Percentiles rank a stretch among this genome's conserved stretches.
phyloP scores from a whole-genome alignment of 1,140 invertebrate species.

The Periplaneta americana region DNA sequence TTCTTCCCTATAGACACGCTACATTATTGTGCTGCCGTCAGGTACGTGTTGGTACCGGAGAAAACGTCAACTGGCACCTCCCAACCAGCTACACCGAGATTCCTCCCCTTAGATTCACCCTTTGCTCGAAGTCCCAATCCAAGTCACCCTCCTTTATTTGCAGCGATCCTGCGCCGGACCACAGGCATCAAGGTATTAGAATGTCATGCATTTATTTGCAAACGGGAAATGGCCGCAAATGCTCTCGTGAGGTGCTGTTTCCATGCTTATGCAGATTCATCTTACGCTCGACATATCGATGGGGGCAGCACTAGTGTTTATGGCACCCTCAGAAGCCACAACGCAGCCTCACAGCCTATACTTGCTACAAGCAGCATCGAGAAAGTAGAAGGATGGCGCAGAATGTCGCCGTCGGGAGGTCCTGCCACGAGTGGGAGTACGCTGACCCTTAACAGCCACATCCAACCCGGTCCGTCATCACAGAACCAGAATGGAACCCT shows the following conservation, averaged over 20 bases:
- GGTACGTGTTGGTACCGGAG: constrained; percentile 56
- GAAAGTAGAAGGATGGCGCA: constrained; percentile 46
- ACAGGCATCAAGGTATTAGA: constrained; percentile 98
- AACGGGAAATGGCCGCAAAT: constrained; percentile 89
- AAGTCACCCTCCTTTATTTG: constrained; percentile 93
- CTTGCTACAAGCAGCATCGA: constrained; percentile 26
- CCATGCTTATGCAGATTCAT: constrained; percentile 91
- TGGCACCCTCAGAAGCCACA: constrained; percentile 39
- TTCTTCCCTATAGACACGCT: constrained; percentile 97
- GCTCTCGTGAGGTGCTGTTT: constrained; percentile 91
- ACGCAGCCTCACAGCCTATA: neutral
- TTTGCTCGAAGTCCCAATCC: constrained; percentile 83
- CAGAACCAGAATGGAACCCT: constrained; percentile 28
- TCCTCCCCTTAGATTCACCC: constrained; percentile 93
- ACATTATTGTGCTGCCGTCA: constrained; percentile 96
- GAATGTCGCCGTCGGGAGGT: constrained; percentile 33
- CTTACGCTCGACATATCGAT: constrained; percentile 80
- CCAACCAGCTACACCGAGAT: constrained; percentile 61
- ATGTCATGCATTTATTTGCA: constrained; percentile 98
- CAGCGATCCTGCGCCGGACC: constrained; percentile 89
- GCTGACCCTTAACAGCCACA: constrained; percentile 48
- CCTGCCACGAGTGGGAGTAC: constrained; percentile 38
- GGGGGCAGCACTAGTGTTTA: constrained; percentile 43
- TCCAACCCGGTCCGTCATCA: constrained; percentile 30
- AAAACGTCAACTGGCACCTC: constrained; percentile 41